phyloP scores from a whole-genome alignment of 2,797 vertebrate species.

The Spheniscus humboldti region DNA sequence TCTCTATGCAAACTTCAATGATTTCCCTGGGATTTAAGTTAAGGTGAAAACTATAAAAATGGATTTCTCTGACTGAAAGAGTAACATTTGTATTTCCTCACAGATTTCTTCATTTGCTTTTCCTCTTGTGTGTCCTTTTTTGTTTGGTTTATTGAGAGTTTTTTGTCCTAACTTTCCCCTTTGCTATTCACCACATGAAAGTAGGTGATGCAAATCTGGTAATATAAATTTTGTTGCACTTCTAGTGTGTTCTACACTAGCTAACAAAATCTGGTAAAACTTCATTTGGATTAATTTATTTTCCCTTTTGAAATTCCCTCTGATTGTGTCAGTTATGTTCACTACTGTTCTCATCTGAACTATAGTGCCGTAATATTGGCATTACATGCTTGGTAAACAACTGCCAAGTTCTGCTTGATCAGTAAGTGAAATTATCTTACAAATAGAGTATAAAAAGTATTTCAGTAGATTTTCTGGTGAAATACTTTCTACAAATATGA shows the following conservation, averaged over 20 bases:
- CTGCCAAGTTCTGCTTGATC: neutral
- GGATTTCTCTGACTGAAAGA: neutral
- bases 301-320: neutral
- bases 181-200: neutral
- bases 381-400: neutral
- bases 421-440: neutral
- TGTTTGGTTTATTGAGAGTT: neutral
- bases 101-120: neutral
- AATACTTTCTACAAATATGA: neutral
- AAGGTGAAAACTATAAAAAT: neutral
- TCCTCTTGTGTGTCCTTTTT: rapidly evolving
- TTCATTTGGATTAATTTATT: neutral
- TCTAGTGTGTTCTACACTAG: neutral
- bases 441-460: neutral
- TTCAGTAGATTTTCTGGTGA: neutral
- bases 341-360: neutral
- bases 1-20: neutral
- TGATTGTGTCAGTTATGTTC: neutral
- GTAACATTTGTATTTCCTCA: neutral
- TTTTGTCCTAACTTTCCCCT: neutral
- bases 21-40: neutral
- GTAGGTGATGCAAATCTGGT: neutral
- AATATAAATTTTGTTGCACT: neutral
- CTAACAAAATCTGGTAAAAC: neutral
- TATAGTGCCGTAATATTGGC: neutral